Evolutionary conservation across 2,797 vertebrate genomes (phyloP), one percentile per base, ranked within the genome.

Genomic region (Eospalax fontanierii): DNA sequence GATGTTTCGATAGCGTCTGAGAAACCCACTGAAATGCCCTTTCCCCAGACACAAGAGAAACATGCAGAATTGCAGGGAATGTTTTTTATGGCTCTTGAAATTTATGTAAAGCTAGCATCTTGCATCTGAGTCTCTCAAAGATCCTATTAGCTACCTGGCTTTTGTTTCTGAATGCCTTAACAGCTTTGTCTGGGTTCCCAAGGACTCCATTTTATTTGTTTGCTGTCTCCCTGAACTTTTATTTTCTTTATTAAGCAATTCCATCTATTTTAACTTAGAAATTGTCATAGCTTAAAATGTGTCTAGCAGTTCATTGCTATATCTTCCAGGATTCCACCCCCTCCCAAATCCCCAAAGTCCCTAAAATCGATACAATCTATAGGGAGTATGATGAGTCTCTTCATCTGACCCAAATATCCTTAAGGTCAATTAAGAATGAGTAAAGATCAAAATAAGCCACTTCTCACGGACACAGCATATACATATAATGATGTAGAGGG

Each of bases 191-290:
- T 30, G 19, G 59, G 78, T 30, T 63, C 35, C 35, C 43, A 18
- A 30, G 14, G 6, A 33, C 38, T 35, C 68, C 4, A n/a, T 26
- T 30, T n/a, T 46, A 21, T 21, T 54, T 33, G 46, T 76, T 63
- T 43, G 76, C 65, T 59, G 24, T 1, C 43, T 59, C 46, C 30
- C 30, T 46, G n/a, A 4, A 57, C 59, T 71, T 90, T 46, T 2
- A 6, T 81, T 74, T 78, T 68, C 68, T 46, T 87, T 59, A 12
- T 93, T 61, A 87, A 96, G 85, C 1, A 33, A 43, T 63, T 54
- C 14, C 4, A 16, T 54, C 54, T 43, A 24, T 26, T 19, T 85
- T n/a, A 16, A 89, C 81, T 80, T 59, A 7, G 50, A 88, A 94
- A 66, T 4, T 46, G 43, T 18, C 59, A 57, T 80, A 79, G 22